Evolutionary conservation across 2,113 vertebrate species (phyloP), one percentile per base, ranked within the genome.

Genomic region (Clinocottus analis): DNA sequence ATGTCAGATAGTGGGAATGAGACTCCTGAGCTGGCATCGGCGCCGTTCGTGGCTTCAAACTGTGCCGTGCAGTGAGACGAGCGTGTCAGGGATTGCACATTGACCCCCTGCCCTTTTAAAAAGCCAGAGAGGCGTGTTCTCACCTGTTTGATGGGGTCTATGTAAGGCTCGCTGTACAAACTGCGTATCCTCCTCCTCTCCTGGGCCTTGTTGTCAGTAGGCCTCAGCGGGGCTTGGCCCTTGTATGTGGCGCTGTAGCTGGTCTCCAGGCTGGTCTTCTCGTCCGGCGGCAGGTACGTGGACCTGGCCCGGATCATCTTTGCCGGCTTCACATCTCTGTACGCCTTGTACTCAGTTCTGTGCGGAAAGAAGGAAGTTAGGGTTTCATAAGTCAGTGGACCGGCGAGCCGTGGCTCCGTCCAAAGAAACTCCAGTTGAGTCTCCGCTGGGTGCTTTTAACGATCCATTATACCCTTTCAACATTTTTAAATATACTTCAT

Each of bases 151-250:
- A 83, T 64, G 1, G 92, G 77, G 76, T 99, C 98, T 80, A 96
- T 94, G 87, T 96, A 96, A 43, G 97, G 97, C 31, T 99, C 97
- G 0, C 95, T 97, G 93, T 99, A 99, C 87, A 99, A 95, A 77
- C 96, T 98, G 85, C 98, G 97, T 96, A 99, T 97, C 95, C 97
- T 96, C 84, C 98, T 95, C 86, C 97, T 95, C 1, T 99, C 98
- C 45, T 90, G 76, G 56, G 93, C 93, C 91, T 97, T 99, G 93
- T 97, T 97, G 77, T 98, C 95, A 0, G 94, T 86, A 1, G 94
- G 67, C 80, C 69, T 88, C 62, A 84, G 82, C 9, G 96, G 96
- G 33, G 83, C 96, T 80, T 94, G 94, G 29, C 94, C 97, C 89
- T 95, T 98, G 94, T 95, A 99, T 12, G 96, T 96, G 84, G 97